phyloP scores from a whole-genome alignment of 2,797 vertebrate species.

The Clarias fuscus region DNA sequence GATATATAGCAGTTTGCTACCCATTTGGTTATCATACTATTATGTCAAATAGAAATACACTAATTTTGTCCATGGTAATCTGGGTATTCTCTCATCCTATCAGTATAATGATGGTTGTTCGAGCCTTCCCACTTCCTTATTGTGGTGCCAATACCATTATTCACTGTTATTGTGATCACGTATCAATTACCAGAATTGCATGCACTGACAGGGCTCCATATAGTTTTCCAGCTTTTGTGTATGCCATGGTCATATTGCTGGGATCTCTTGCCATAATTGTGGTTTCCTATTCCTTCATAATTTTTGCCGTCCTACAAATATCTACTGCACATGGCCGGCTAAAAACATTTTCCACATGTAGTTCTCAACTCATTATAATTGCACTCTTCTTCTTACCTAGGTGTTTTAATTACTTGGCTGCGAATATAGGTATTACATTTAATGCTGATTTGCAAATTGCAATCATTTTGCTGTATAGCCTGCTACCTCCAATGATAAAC shows the following conservation, averaged over 20 bases:
- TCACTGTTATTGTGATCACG: slow-evolving; percentile 78
- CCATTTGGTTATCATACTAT: slow-evolving; percentile 45
- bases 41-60: slow-evolving; percentile 44
- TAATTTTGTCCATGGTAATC: slow-evolving; percentile 29
- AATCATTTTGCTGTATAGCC: slow-evolving; percentile 50
- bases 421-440: slow-evolving; percentile 29
- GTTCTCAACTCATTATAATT: slow-evolving; percentile 65
- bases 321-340: slow-evolving; percentile 40
- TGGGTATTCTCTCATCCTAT: slow-evolving; percentile 36
- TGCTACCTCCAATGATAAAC: slow-evolving; percentile 69
- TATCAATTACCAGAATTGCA: slow-evolving; percentile 69
- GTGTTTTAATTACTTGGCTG: slow-evolving; percentile 46
- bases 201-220: slow-evolving; percentile 70
- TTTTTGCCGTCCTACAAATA: slow-evolving; percentile 62
- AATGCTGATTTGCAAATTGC: slow-evolving; percentile 44
- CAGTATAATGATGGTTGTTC: slow-evolving; percentile 40
- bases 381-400: slow-evolving; percentile 59
- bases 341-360: slow-evolving; percentile 70
- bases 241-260: slow-evolving; percentile 65
- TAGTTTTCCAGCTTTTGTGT: slow-evolving; percentile 63
- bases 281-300: slow-evolving; percentile 70
- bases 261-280: slow-evolving; percentile 66
- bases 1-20: slow-evolving; percentile 46
- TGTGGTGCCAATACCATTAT: slow-evolving; percentile 70
- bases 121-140: slow-evolving; percentile 68